A percentile compares a stretch with the other conserved stretches of the same genome.
These are phyloP conservation scores for Tetramorium bicarinatum DNA, from an alignment of 2,888 invertebrate genomes.

Conservation along the genomic window DNA sequence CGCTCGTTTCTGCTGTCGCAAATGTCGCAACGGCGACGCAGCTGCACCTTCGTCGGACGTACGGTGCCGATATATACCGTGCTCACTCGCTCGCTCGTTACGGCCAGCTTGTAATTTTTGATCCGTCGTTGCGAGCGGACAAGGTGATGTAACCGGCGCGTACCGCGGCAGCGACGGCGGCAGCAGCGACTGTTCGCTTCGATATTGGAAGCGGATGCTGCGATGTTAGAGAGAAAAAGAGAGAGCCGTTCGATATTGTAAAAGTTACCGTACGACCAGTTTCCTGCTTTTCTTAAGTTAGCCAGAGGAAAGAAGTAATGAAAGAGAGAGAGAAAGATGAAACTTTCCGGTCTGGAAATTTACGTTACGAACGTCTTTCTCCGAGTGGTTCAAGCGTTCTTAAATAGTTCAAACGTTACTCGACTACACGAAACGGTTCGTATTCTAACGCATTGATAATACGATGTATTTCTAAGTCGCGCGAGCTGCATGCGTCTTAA, in stretches of 20 bases:
- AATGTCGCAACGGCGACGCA: conserved; percentile 24
- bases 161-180: background rate
- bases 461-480: background rate
- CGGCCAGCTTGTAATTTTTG: conserved; percentile 49
- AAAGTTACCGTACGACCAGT: background rate
- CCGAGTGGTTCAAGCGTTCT: background rate
- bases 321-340: background rate
- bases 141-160: conserved; percentile 30
- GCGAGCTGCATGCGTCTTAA: background rate
- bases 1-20: conserved; percentile 32
- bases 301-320: background rate
- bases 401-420: conserved; percentile 26
- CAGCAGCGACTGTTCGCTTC: background rate
- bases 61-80: conserved; percentile 18
- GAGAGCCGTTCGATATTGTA: conserved; percentile 11
- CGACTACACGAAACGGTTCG: background rate
- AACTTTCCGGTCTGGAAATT: background rate
- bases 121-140: conserved; percentile 35
- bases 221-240: background rate
- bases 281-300: conserved; percentile 25
- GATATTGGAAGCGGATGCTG: conserved; percentile 31
- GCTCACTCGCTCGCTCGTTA: conserved; percentile 37
- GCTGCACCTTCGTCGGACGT: conserved; percentile 31
- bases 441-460: background rate
- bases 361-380: background rate